phyloP scores from a whole-genome alignment of 2,113 vertebrate genomes.

The Polypterus bichir region DNA sequence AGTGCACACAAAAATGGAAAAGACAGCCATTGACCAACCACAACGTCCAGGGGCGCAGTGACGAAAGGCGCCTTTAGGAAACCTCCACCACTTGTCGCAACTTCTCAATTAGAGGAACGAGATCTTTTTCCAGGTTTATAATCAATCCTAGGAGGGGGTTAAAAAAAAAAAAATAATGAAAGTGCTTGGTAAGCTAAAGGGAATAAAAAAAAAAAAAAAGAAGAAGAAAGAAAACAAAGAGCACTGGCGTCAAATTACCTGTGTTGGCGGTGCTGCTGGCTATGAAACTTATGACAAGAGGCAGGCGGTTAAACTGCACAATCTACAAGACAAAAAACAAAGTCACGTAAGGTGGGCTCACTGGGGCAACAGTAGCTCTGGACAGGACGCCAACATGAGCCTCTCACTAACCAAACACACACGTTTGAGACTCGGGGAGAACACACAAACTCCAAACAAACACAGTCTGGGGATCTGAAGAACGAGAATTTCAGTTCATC shows the following conservation, averaged over 20 bases:
- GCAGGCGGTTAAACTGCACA: conserved; percentile 89
- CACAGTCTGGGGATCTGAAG: too few species aligned
- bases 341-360: too few species aligned
- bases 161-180: conserved; percentile 20
- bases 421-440: too few species aligned
- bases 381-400: too few species aligned
- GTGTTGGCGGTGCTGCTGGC: conserved; percentile 89
- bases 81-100: conserved; percentile 87
- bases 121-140: conserved; percentile 89
- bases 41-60: background rate
- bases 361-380: too few species aligned
- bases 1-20: too few species aligned
- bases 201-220: background rate
- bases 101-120: conserved; percentile 80
- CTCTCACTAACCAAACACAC: too few species aligned
- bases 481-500: too few species aligned
- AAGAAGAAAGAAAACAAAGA: background rate
- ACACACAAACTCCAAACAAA: too few species aligned
- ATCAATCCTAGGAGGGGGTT: conserved; percentile 60
- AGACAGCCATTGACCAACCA: too few species aligned
- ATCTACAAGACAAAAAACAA: conserved; percentile 45
- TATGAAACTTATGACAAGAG: conserved; percentile 93
- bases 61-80: conserved; percentile 44
- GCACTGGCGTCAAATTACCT: conserved; percentile 43
- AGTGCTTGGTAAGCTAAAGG: background rate